A percentile compares a stretch with the other conserved stretches of the same genome.
Conservation (phyloP, 2,797 vertebrate species). For the Staurois parvus region DNA sequence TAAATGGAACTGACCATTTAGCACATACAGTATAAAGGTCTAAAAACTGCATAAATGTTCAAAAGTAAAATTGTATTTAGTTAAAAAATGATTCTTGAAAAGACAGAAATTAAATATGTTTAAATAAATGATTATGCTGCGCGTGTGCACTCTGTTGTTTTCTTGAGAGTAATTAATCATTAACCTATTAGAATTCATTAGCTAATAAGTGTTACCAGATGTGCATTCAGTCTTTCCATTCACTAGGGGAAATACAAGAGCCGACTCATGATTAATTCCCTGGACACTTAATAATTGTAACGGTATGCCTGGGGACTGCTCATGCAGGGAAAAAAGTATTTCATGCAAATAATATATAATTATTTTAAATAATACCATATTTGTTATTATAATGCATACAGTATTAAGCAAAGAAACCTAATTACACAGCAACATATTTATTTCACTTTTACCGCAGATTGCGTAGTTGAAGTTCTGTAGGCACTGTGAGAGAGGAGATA, state of each 20-base stretch:
- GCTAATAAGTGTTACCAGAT: slow-evolving; percentile 56
- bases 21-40: no score
- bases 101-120: not conserved
- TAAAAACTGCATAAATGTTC: not conserved
- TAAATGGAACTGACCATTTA: not conserved
- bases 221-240: slow-evolving; percentile 38
- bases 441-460: not conserved
- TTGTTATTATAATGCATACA: not conserved
- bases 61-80: not conserved
- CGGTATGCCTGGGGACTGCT: slow-evolving; percentile 29
- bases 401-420: not conserved
- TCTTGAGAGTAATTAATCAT: slow-evolving; percentile 36
- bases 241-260: slow-evolving; percentile 43
- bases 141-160: slow-evolving; percentile 18
- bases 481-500: no score
- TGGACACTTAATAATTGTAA: slow-evolving; percentile 48
- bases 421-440: not conserved
- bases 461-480: not conserved
- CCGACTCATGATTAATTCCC: slow-evolving; percentile 52
- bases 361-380: not conserved
- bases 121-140: slow-evolving; percentile 2
- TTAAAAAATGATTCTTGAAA: not conserved
- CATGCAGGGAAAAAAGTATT: slow-evolving; percentile 6
- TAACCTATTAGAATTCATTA: slow-evolving; percentile 55
- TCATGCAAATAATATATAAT: slow-evolving; percentile 18